Base-by-base conservation (phyloP, 2,888 invertebrate species). In the Hololepta plana region DNA sequence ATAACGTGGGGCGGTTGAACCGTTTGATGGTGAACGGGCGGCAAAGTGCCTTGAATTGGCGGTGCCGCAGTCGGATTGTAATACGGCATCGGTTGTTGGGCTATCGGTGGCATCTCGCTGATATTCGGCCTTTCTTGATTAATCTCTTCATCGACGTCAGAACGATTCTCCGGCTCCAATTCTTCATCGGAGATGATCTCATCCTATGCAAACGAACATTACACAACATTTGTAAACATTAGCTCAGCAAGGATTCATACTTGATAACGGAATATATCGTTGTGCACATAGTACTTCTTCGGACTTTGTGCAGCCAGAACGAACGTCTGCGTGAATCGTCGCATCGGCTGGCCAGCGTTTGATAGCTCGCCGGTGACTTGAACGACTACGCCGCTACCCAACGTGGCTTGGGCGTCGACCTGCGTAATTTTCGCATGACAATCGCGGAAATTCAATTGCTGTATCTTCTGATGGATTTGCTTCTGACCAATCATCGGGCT, bases 241-340 rank as follows among this genome's bases (percentile, higher is more conserved):
- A 17, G n/a, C 6, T n/a, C 17, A 17, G 6, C 17, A n/a, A 17
- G 6, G n/a, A 7, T 17, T n/a, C n/a, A 17, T 17, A 17, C 6
- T 69, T 93, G 93, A 57, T 95, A 96, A 37, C 93, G 81, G 60
- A 96, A 96, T 56, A 96, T 95, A 60, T 96, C 95, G 57, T 96
- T 96, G 58, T 91, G 90, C 33, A 96, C 95, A 55, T 95, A 96
- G 63, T 91, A 96, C 61, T 91, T 90, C 64, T 90, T 93, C 32
- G 93, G 90, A 30, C 85, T 80, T 59, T 93, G 91, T 33, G 88
- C 79, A 34, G 87, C 93, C 53, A 96, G 60, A 30, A 96, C 93
- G 61, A 96, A 88, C 0, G 95, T 95, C 63, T 96, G 95, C 51
- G 93, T 91, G 60, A 96, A 96, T 30, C 93, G 79, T 12, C 95